Evolutionary conservation across 1,140 invertebrate species (phyloP).

Genomic region (Alviniconcha marisindica): DNA sequence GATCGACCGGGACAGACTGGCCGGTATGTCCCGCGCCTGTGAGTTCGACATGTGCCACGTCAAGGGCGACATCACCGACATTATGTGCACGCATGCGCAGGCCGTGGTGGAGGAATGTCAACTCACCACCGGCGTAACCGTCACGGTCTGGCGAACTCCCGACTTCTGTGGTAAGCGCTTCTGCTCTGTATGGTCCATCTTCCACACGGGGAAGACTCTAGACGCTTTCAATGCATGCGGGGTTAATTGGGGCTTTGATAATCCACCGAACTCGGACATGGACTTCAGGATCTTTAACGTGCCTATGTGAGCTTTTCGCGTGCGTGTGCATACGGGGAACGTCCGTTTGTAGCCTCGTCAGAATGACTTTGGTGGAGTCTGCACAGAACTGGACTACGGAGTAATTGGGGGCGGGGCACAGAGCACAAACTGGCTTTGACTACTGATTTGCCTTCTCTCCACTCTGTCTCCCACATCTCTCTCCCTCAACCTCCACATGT

Average conservation of each 20-base stretch:
- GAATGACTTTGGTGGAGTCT: too few relatives aligned
- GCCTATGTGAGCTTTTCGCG: background rate
- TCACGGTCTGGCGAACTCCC: constrained; percentile 39
- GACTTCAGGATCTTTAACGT: too few relatives aligned
- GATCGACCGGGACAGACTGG: background rate
- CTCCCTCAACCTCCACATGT: too few relatives aligned
- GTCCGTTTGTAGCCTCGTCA: background rate
- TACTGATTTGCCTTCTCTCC: background rate
- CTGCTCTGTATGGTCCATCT: too few relatives aligned
- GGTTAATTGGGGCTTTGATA: background rate
- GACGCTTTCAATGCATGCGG: background rate
- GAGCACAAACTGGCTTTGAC: background rate
- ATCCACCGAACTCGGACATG: too few relatives aligned
- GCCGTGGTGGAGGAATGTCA: constrained; percentile 45
- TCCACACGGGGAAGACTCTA: background rate
- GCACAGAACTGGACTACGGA: background rate
- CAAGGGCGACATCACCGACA: constrained; percentile 5
- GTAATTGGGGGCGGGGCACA: background rate
- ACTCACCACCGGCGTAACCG: constrained; percentile 22
- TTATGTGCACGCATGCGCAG: constrained; percentile 35
- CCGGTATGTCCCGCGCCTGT: background rate
- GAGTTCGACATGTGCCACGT: constrained; percentile 33
- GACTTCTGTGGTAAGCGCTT: constrained; percentile 49
- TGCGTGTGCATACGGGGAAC: background rate
- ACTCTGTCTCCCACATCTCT: too few relatives aligned